Evolutionary conservation across 2,113 vertebrate species (phyloP).

Genomic region (Stigmatopora nigra): DNA sequence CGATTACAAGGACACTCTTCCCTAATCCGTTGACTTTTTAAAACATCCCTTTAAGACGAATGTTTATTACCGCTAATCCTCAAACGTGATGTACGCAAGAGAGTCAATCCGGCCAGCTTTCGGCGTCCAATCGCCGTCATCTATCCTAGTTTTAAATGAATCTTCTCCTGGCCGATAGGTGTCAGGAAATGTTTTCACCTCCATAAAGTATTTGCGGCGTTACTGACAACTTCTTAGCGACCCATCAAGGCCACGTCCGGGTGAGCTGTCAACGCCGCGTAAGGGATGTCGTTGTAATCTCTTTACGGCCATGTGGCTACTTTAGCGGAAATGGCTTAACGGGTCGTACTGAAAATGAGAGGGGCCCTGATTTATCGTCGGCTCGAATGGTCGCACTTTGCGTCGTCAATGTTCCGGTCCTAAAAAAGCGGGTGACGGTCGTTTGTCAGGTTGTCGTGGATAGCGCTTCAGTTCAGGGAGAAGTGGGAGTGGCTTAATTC

Average conservation of each 20-base stretch:
- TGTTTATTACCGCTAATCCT: constrained; percentile 80
- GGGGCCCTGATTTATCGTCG: constrained; percentile 60
- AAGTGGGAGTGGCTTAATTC: neutral
- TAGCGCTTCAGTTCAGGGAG: neutral
- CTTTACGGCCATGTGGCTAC: constrained; percentile 45
- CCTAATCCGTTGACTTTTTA: constrained; percentile 75
- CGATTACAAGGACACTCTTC: constrained; percentile 65
- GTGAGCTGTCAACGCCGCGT: constrained; percentile 57
- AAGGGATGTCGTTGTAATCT: constrained; percentile 54
- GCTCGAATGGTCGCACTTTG: constrained; percentile 47
- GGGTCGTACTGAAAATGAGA: constrained; percentile 56
- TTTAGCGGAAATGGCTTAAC: constrained; percentile 42
- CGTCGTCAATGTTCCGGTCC: constrained; percentile 33
- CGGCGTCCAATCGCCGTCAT: neutral
- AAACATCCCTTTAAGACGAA: constrained; percentile 72
- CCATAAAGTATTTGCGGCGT: constrained; percentile 52
- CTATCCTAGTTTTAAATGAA: constrained; percentile 1
- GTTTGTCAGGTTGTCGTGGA: constrained; percentile 41
- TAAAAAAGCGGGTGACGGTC: constrained; percentile 22
- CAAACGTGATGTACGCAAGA: constrained; percentile 77
- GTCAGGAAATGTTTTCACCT: constrained; percentile 58
- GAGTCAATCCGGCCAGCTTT: constrained; percentile 23
- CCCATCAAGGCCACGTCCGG: constrained; percentile 65
- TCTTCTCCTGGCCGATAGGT: neutral
- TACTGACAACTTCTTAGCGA: constrained; percentile 52